Base-by-base conservation (phyloP, 2,888 invertebrate genomes). In the Stenurella melanura region DNA sequence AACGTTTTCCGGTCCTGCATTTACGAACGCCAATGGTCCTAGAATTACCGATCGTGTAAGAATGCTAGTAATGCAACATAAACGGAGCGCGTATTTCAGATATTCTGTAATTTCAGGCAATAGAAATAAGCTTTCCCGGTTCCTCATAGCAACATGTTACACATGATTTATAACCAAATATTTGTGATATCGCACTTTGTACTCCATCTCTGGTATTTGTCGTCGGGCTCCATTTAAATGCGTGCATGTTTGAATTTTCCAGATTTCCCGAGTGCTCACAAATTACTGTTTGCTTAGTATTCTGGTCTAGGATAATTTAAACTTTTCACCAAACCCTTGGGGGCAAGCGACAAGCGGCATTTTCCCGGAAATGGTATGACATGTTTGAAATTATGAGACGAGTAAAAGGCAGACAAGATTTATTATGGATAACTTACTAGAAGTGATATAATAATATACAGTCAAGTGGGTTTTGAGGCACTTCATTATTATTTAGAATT, bases 111-210 rank as follows among this genome's bases (percentile, higher is more conserved):
- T 70, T 70, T 38, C 58, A 38, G 70, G 38, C 58, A 58, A 58
- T 11, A 34, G 57, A 38, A 60, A 57, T 34, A 18, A 57, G 38
- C 56, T 17, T 58, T 18, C 70, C 38, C 58, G 70, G 34, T 70
- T 70, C 58, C 58, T 70, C 57, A 17, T 60, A 38, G 38, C 70
- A 60, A 70, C 70, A 60, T 58, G 70, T 58, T 57, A 70, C 70
- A 60, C 56, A 70, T 70, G 70, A 70, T 70, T 70, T 70, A 70
- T 70, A 18, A 30, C 58, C 70, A 70, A 70, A 70, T 70, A 70
- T 70, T 70, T 70, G 70, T 58, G 70, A 70, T 70, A 58, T 58
- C 60, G 70, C 58, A 30, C 38, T 70, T 17, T 70, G 58, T 60
- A 60, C 58, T 57, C 18, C 68, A 54, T 58, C 34, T 34, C 26